Conservation (phyloP, 2,113 vertebrate species). For the Corapipo altera region DNA sequence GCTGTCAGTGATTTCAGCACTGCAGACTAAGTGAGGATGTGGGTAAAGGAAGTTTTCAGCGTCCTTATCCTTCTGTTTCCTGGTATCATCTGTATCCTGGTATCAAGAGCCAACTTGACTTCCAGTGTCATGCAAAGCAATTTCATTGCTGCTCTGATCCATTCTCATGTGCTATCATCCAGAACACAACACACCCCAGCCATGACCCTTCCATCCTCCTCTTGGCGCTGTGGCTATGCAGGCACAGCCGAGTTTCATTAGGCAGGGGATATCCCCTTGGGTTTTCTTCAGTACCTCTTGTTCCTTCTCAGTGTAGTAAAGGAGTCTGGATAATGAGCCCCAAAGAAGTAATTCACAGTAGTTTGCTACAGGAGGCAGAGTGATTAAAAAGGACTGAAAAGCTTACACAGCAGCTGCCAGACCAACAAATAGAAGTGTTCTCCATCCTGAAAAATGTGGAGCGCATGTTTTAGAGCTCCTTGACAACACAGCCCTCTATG, state of each 20-base stretch:
- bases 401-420: conserved; percentile 17
- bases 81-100: neutral
- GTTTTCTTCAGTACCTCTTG: neutral
- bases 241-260: neutral
- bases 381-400: conserved; percentile 28
- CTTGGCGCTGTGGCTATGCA: neutral
- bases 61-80: neutral
- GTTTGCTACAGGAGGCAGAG: neutral
- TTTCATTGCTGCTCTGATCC: neutral
- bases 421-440: neutral
- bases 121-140: neutral
- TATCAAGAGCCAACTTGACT: neutral
- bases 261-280: neutral
- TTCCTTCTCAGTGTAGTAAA: neutral
- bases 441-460: neutral
- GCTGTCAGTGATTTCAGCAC: neutral
- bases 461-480: neutral
- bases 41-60: neutral
- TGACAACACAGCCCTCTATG: neutral
- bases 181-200: neutral
- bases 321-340: neutral
- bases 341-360: conserved; percentile 5
- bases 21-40: neutral
- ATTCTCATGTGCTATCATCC: neutral
- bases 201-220: neutral